A percentile compares a stretch with the other conserved stretches of the same genome.
Evolutionary conservation across 1,140 invertebrate genomes (phyloP).

Genomic region (Pachyrhynchus sulphureomaculatus): DNA sequence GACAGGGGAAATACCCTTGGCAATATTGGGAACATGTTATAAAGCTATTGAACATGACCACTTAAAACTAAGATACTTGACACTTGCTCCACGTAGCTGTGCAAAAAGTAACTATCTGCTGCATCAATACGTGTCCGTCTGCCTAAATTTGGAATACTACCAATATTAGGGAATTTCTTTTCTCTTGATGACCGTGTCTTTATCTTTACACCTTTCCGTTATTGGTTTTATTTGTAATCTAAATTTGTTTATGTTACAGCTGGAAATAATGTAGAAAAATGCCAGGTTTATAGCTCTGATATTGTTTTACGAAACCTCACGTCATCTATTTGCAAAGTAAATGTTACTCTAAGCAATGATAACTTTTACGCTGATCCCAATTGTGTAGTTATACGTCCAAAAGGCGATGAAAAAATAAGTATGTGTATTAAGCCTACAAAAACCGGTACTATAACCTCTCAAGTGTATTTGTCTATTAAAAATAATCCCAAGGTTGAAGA

Average conservation of each 20-base stretch:
- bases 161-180: no score
- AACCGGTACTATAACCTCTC: constrained; percentile 23
- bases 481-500: constrained; percentile 43
- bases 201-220: no score
- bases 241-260: constrained; percentile 2
- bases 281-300: background rate
- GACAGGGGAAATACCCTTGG: no score
- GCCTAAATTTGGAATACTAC: no score
- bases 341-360: constrained; percentile 1
- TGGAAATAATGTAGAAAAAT: background rate
- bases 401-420: constrained; percentile 19
- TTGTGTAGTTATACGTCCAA: constrained; percentile 20
- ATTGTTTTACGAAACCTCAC: background rate
- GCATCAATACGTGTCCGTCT: no score
- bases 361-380: background rate
- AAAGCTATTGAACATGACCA: no score
- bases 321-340: constrained; percentile 1
- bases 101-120: no score
- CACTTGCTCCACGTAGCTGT: no score
- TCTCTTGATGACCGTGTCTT: no score
- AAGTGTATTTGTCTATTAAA: constrained; percentile 35
- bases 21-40: no score
- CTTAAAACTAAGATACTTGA: no score
- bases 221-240: no score
- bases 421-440: constrained; percentile 27